A percentile compares a stretch with the other conserved stretches of the same genome.
phyloP scores from a whole-genome alignment of 2,888 invertebrate genomes.

The Byasa hedistus region DNA sequence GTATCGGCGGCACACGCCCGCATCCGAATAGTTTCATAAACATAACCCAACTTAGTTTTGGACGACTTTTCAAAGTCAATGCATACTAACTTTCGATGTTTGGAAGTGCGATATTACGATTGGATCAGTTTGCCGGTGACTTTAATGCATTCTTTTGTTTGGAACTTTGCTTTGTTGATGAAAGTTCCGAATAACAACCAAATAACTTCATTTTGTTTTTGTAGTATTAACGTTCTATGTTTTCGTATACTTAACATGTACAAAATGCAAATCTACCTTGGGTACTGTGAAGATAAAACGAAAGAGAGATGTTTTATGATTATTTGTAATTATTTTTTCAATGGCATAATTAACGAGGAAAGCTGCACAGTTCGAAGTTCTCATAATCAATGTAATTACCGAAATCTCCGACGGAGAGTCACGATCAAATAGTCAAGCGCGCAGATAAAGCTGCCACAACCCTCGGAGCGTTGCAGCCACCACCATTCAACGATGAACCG shows the following conservation, averaged over 20 bases:
- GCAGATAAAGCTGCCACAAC: slow-evolving; percentile 72
- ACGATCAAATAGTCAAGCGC: slow-evolving; percentile 73
- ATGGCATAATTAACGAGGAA: background rate
- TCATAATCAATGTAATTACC: slow-evolving; percentile 76
- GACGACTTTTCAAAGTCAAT: slow-evolving; percentile 81
- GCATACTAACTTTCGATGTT: slow-evolving; percentile 80
- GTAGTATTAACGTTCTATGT: slow-evolving; percentile 33
- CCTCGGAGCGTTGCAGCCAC: slow-evolving; percentile 57
- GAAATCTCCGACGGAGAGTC: slow-evolving; percentile 74
- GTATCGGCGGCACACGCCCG: slow-evolving; percentile 77
- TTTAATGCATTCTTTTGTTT: slow-evolving; percentile 79
- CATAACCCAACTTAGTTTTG: slow-evolving; percentile 80
- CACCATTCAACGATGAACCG: slow-evolving; percentile 50
- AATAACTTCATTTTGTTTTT: slow-evolving; percentile 63
- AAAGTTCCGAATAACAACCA: slow-evolving; percentile 70
- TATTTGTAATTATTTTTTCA: background rate
- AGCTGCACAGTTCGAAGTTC: slow-evolving; percentile 51
- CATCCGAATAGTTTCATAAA: slow-evolving; percentile 80
- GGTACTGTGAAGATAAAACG: no score
- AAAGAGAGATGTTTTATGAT: background rate
- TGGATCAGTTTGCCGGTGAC: slow-evolving; percentile 75
- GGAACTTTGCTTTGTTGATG: slow-evolving; percentile 74
- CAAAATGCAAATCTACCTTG: background rate
- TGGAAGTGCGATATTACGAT: slow-evolving; percentile 78
- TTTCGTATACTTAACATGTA: background rate